Conservation (phyloP, 2,113 vertebrate species). For the Salminus brasiliensis region DNA sequence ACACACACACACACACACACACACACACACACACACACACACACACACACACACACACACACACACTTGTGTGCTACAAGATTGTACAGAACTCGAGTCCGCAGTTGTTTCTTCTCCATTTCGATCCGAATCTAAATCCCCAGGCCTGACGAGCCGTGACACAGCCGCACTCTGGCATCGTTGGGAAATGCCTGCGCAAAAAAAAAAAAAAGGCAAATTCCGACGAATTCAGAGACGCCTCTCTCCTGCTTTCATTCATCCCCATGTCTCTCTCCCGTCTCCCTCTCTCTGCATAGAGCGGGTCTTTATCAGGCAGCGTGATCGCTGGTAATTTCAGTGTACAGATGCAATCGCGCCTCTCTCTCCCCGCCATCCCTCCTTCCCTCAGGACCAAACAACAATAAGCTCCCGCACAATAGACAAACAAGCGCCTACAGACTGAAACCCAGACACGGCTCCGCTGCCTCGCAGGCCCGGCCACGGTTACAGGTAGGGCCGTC, state of each 20-base stretch:
- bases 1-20: too few species aligned
- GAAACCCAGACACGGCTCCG: slow-evolving; percentile 34
- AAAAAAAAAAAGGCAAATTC: neutral
- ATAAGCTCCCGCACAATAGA: slow-evolving; percentile 77
- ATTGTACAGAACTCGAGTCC: neutral
- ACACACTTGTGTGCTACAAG: neutral
- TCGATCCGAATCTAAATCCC: neutral
- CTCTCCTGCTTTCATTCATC: slow-evolving; percentile 2
- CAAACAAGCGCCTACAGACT: slow-evolving; percentile 72
- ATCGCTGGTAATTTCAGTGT: slow-evolving; percentile 81
- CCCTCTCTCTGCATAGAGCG: slow-evolving; percentile 50
- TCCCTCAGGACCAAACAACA: slow-evolving; percentile 78
- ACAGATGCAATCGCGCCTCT: slow-evolving; percentile 76
- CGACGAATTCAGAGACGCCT: neutral
- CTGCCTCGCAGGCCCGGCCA: neutral
- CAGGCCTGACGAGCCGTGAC: neutral
- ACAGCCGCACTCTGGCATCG: slow-evolving; percentile 15
- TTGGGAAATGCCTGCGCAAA: slow-evolving; percentile 28
- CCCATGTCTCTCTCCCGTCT: neutral
- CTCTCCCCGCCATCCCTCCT: slow-evolving; percentile 55
- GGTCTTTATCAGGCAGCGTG: slow-evolving; percentile 70
- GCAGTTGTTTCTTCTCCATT: neutral
- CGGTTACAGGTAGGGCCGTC: neutral
- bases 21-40: too few species aligned
- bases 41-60: neutral